A percentile compares a stretch with the other conserved stretches of the same genome.
Conservation (phyloP, 2,888 invertebrate genomes). For the Drosophila recens region DNA sequence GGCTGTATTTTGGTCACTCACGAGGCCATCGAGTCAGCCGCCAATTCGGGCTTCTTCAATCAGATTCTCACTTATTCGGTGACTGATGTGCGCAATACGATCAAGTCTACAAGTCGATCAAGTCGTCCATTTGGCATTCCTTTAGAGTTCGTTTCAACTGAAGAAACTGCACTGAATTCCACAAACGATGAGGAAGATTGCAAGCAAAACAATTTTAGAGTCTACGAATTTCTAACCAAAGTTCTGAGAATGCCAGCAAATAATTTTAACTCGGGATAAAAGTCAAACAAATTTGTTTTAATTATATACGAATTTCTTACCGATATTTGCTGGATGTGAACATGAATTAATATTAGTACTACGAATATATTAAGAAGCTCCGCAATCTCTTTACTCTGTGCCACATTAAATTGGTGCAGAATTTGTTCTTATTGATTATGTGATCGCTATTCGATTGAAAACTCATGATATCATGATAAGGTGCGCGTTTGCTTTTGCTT, state of each 20-base stretch:
- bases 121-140: constrained; percentile 29
- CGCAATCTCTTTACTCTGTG: background rate
- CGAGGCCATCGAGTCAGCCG: constrained; percentile 59
- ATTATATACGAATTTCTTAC: background rate
- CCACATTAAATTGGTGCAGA: background rate
- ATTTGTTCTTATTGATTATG: background rate
- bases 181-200: fast-evolving
- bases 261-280: too few species aligned
- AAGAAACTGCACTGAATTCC: background rate
- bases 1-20: constrained; percentile 69
- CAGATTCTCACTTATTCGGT: constrained; percentile 57
- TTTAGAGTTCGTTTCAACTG: constrained; percentile 30
- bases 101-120: constrained; percentile 3
- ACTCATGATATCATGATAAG: too few species aligned
- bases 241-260: constrained; percentile 39
- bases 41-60: constrained; percentile 50
- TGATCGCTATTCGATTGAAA: background rate
- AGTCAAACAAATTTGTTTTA: too few species aligned
- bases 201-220: background rate
- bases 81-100: constrained; percentile 39
- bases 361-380: background rate
- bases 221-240: constrained; percentile 44
- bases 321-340: background rate
- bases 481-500: background rate
- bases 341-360: background rate